Evolutionary conservation across 1,140 invertebrate species (phyloP).

Genomic region (Aphis craccivora): DNA sequence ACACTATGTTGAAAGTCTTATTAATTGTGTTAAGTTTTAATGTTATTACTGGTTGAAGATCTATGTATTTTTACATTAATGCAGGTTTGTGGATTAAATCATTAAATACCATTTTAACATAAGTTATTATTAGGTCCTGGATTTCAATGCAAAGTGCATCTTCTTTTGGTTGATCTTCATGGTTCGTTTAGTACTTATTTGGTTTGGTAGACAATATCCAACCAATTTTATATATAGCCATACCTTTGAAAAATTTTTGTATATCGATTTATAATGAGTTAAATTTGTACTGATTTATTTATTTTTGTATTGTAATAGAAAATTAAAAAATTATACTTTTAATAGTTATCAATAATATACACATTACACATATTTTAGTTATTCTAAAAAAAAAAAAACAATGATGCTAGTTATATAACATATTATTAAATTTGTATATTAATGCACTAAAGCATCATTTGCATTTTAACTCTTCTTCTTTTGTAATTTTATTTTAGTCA

Average conservation of each 20-base stretch:
- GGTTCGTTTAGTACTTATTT: not conserved
- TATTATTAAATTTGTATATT: not conserved
- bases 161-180: no score
- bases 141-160: no score
- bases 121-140: not conserved
- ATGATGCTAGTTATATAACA: not conserved
- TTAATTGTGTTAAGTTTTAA: not conserved
- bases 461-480: not conserved
- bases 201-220: not conserved
- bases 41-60: not conserved
- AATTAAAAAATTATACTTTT: not conserved
- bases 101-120: not conserved
- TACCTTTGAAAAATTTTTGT: not conserved
- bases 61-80: not conserved
- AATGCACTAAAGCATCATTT: not conserved
- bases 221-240: not conserved
- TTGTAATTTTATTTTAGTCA: not conserved
- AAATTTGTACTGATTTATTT: not conserved
- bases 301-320: not conserved
- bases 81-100: not conserved
- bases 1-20: no score
- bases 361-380: not conserved
- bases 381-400: not conserved
- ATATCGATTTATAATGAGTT: not conserved
- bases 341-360: not conserved